phyloP scores from a whole-genome alignment of 37 sponge, comb jelly and placozoan genomes.

The Chondrilla cf. caribensis region DNA sequence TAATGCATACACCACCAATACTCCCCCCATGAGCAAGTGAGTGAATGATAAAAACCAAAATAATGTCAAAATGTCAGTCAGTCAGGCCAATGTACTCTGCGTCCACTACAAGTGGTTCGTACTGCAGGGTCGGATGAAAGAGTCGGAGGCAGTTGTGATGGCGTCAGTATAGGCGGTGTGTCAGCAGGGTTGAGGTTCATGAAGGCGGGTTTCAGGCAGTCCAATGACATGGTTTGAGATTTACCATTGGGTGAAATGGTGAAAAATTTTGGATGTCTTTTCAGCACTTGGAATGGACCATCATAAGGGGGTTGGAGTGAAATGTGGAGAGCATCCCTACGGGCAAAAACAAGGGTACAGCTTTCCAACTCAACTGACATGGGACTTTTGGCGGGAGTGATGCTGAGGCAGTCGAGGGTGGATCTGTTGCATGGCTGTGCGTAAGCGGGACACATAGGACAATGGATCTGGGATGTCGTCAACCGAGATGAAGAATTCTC shows the following conservation, averaged over 20 bases:
- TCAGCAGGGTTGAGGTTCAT: background rate
- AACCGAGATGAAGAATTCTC: background rate
- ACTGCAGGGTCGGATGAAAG: background rate
- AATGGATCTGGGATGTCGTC: slow-evolving; percentile 13
- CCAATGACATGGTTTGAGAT: slow-evolving; percentile 5
- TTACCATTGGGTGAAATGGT: slow-evolving; percentile 18
- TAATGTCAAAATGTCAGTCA: background rate
- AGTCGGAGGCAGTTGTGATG: background rate
- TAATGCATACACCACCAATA: background rate
- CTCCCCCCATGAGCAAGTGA: slow-evolving; percentile 12
- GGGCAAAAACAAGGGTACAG: slow-evolving; percentile 36
- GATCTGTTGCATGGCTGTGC: background rate
- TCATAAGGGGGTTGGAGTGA: slow-evolving; percentile 45
- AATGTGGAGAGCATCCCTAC: slow-evolving; percentile 32
- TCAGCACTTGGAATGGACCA: slow-evolving; percentile 41
- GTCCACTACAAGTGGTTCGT: background rate
- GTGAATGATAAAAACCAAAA: no score
- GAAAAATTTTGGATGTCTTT: slow-evolving; percentile 17
- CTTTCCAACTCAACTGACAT: slow-evolving; percentile 11
- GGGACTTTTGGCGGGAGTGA: background rate
- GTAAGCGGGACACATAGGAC: slow-evolving; percentile 17
- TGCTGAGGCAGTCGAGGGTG: background rate
- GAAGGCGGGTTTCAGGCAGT: slow-evolving; percentile 27
- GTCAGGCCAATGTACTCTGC: slow-evolving; percentile 6
- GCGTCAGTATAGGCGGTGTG: background rate